A percentile compares a stretch with the other conserved stretches of the same genome.
Evolutionary conservation across 2,888 invertebrate genomes (phyloP).

Genomic region (Trichogramma dendrolimi): DNA sequence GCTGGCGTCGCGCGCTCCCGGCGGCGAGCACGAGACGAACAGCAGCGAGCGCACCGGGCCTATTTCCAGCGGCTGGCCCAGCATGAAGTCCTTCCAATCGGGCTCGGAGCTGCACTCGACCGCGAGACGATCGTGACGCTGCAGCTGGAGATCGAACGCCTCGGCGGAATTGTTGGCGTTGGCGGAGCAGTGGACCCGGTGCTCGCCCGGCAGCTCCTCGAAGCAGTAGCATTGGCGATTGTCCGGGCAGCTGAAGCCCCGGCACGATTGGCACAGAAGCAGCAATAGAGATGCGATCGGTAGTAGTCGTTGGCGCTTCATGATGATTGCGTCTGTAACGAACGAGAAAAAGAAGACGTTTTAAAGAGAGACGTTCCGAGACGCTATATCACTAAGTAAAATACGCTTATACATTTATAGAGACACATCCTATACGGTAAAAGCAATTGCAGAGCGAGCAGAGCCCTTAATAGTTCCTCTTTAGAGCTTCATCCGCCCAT

Average conservation of each 20-base stretch:
- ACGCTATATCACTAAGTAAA: no score
- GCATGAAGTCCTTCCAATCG: slow-evolving; percentile 24
- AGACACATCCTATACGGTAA: no score
- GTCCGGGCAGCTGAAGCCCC: slow-evolving; percentile 21
- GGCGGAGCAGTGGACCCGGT: slow-evolving; percentile 18
- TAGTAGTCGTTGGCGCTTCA: no score
- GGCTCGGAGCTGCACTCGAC: slow-evolving; percentile 21
- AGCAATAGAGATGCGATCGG: not conserved
- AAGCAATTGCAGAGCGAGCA: no score
- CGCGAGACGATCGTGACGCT: slow-evolving; percentile 14
- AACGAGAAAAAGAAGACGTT: no score
- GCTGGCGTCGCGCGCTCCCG: slow-evolving; percentile 5
- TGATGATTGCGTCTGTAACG: no score
- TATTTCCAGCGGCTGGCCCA: slow-evolving; percentile 14
- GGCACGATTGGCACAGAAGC: not conserved
- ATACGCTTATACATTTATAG: no score
- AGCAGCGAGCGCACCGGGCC: slow-evolving; percentile 13
- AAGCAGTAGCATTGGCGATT: slow-evolving; percentile 24
- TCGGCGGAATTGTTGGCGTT: slow-evolving; percentile 8
- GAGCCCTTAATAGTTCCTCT: no score
- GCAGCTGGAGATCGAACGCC: slow-evolving; percentile 18
- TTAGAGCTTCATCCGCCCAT: no score
- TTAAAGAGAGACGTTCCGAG: no score
- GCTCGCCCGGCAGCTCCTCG: slow-evolving; percentile 19
- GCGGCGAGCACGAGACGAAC: slow-evolving; percentile 18